Evolutionary conservation across 2,113 vertebrate species (phyloP).

Genomic region (Bagarius yarrelli): DNA sequence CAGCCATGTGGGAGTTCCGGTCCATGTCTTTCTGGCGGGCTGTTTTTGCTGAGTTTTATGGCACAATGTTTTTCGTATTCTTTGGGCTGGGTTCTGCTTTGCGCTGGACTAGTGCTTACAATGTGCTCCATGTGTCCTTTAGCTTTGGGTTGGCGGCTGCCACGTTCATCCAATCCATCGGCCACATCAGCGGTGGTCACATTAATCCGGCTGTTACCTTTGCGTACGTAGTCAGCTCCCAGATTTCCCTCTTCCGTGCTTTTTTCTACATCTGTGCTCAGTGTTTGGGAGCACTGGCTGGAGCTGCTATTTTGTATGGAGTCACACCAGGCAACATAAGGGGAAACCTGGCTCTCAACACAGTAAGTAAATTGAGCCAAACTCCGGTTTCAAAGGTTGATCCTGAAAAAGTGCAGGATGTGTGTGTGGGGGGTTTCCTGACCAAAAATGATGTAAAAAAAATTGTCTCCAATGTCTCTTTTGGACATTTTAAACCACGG

Average conservation of each 20-base stretch:
- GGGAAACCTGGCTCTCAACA: conserved; percentile 87
- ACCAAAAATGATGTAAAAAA: not conserved
- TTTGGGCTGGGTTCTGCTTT: conserved; percentile 89
- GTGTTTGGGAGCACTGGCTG: conserved; percentile 85
- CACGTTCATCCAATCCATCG: conserved; percentile 87
- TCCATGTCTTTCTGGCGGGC: conserved; percentile 96
- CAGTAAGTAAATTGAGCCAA: conserved; percentile 72
- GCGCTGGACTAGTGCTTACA: conserved; percentile 81
- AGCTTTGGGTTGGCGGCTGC: conserved; percentile 89
- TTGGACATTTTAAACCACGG: not conserved
- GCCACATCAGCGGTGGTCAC: conserved; percentile 91
- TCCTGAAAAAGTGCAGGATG: not conserved
- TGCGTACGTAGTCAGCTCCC: conserved; percentile 86
- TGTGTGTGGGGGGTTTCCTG: not conserved
- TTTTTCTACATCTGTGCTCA: conserved; percentile 89
- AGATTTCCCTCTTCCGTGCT: conserved; percentile 89
- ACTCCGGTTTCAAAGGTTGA: not conserved
- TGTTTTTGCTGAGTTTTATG: conserved; percentile 90
- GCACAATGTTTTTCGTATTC: conserved; percentile 92
- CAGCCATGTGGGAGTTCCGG: conserved; percentile 92
- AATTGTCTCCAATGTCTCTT: not conserved
- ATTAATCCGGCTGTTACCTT: conserved; percentile 93
- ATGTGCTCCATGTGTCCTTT: conserved; percentile 83
- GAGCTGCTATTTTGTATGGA: conserved; percentile 87
- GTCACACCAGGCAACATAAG: conserved; percentile 83